Evolutionary conservation across 2,113 vertebrate species (phyloP).

Genomic region (Petaurus breviceps): DNA sequence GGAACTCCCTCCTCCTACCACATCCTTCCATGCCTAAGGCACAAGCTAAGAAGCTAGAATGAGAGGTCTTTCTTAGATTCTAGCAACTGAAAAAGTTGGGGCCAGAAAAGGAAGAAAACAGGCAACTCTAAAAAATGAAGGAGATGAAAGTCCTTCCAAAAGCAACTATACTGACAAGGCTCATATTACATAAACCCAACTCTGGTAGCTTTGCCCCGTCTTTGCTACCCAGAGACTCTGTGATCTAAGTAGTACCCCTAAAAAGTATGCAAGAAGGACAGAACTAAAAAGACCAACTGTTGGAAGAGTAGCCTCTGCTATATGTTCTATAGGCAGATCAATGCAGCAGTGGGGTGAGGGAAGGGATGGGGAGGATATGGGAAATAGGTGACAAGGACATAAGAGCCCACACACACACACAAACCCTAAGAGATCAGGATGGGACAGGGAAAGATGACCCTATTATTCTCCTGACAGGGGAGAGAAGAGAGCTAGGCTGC

Average conservation of each 20-base stretch:
- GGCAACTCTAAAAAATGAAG: neutral
- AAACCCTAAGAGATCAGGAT: neutral
- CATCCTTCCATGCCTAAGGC: neutral
- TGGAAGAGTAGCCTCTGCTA: neutral
- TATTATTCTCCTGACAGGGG: neutral
- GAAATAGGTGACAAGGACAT: neutral
- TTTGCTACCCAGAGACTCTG: neutral
- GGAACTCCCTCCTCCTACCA: neutral
- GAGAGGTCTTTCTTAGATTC: conserved; percentile 19
- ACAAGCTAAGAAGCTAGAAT: neutral
- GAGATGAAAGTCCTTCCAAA: neutral
- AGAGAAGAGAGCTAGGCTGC: conserved; percentile 71
- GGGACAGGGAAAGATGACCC: neutral
- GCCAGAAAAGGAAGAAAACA: neutral
- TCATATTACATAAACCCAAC: neutral
- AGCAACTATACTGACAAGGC: neutral
- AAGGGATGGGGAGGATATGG: neutral
- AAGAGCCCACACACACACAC: neutral
- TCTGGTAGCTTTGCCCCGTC: too few species aligned
- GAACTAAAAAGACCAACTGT: neutral
- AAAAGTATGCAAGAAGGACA: neutral
- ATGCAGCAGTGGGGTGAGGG: neutral
- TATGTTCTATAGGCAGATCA: neutral
- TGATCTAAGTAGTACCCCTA: neutral
- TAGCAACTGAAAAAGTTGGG: conserved; percentile 7